Evolutionary conservation across 2,797 vertebrate genomes (phyloP).

Genomic region (Enteromius argenteus): DNA sequence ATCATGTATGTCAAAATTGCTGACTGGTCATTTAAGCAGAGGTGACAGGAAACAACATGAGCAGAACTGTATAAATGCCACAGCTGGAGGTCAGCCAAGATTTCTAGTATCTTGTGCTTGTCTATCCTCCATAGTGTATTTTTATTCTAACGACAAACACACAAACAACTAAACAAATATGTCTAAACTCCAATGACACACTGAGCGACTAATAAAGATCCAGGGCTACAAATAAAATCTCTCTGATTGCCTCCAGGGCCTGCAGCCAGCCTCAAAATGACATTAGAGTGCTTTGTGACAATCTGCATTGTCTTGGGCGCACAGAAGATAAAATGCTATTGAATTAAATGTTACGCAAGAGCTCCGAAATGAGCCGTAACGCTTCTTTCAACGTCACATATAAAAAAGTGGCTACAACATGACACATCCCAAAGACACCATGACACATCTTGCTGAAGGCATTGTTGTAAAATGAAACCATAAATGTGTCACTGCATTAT

Average conservation of each 20-base stretch:
- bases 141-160: neutral
- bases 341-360: constrained; percentile 20
- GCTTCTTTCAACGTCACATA: neutral
- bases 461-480: constrained; percentile 25
- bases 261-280: constrained; percentile 26
- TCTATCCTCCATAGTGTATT: neutral
- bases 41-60: constrained; percentile 15
- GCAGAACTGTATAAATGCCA: neutral
- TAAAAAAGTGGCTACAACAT: neutral
- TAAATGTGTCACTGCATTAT: neutral
- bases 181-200: constrained; percentile 11
- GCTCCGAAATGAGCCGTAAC: neutral
- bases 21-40: constrained; percentile 28
- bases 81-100: constrained; percentile 27
- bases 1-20: constrained; percentile 4
- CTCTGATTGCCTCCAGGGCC: constrained; percentile 2
- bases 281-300: neutral
- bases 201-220: constrained; percentile 35
- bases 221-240: constrained; percentile 17
- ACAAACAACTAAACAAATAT: constrained; percentile 11
- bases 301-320: constrained; percentile 10
- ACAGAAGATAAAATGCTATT: constrained; percentile 28
- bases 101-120: neutral
- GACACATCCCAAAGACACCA: constrained; percentile 32
- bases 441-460: constrained; percentile 28